phyloP scores from a whole-genome alignment of 2,113 vertebrate species.

The Gallinago jamesoni region DNA sequence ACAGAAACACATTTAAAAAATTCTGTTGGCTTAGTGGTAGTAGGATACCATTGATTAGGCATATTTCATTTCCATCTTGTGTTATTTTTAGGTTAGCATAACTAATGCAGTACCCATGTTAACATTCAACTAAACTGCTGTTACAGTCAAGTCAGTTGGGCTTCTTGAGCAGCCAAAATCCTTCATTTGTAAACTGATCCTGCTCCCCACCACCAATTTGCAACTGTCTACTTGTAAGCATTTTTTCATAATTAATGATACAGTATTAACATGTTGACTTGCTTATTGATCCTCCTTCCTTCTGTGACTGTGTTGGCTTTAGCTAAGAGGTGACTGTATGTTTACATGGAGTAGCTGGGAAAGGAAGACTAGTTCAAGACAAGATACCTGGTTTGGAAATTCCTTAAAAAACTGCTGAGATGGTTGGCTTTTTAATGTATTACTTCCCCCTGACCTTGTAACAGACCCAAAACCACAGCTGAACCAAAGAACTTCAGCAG shows the following conservation, averaged over 20 bases:
- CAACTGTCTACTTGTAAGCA: fast-evolving
- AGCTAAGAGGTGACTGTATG: background rate
- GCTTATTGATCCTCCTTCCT: background rate
- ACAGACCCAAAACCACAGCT: background rate
- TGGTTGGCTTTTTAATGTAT: background rate
- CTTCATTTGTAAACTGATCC: background rate
- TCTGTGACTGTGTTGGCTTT: background rate
- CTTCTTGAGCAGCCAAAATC: background rate
- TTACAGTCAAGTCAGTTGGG: background rate
- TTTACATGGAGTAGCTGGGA: background rate
- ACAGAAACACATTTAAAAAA: background rate
- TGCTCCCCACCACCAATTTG: fast-evolving
- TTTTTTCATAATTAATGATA: background rate
- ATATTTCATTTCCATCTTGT: background rate
- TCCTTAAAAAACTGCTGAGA: background rate
- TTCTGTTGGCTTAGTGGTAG: background rate
- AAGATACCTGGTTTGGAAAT: background rate
- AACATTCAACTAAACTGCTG: background rate
- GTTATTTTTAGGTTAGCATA: background rate
- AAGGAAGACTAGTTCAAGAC: background rate
- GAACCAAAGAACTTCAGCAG: background rate
- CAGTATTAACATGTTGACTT: background rate
- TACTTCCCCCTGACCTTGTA: background rate
- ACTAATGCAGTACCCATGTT: background rate
- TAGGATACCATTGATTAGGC: background rate